Base-by-base conservation (phyloP, 2,888 invertebrate species). In the Agonopterix alstromeriana region DNA sequence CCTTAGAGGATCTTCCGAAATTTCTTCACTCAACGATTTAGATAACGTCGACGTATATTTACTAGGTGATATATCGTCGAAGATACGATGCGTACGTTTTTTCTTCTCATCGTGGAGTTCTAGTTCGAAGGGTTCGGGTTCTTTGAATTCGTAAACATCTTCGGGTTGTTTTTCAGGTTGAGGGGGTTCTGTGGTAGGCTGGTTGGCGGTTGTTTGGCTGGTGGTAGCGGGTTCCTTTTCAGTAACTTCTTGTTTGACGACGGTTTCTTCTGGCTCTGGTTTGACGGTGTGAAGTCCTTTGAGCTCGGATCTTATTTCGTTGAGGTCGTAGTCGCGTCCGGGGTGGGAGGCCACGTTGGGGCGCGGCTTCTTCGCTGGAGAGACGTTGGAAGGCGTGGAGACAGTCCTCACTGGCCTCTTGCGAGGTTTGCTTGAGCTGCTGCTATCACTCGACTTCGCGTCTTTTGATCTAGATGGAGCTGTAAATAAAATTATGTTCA, bases 111-210 rank as follows among this genome's bases (percentile, higher is more conserved):
- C 83, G 48, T 94, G 91, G 8, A 93, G 90, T 77, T 96, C 95
- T 58, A 95, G 92, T 72, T 96, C 95, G 68, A 96, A 96, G 0
- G 96, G 95, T 74, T 96, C 96, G 0, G 95, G 95, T 75, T 96
- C 96, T 74, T 96, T 96, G 69, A 96, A 96, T 76, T 96, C 96
- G 67, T 96, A 96, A 52, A 96, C 93, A 70, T 96, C 96, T 61
- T 89, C 89, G 0, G 87, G 63, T 63, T 86, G 83, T 58, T 88
- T 89, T 8, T 84, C 83, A 4, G 72, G 63, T 36, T 73, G 74
- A 10, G 67, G 54, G 3, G 69, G 66, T 53, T 79, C 81, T 4
- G 70, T 43, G 0, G 70, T 57, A 1, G 72, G 57, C 8, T 8
- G 11, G 11, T 10, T 42, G 1, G 60, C 61, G 3, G 66, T 50